Percentiles rank a stretch among this genome's conserved stretches.
phyloP scores from a whole-genome alignment of 2,113 vertebrate genomes.

The Microcebus lehilahytsara region DNA sequence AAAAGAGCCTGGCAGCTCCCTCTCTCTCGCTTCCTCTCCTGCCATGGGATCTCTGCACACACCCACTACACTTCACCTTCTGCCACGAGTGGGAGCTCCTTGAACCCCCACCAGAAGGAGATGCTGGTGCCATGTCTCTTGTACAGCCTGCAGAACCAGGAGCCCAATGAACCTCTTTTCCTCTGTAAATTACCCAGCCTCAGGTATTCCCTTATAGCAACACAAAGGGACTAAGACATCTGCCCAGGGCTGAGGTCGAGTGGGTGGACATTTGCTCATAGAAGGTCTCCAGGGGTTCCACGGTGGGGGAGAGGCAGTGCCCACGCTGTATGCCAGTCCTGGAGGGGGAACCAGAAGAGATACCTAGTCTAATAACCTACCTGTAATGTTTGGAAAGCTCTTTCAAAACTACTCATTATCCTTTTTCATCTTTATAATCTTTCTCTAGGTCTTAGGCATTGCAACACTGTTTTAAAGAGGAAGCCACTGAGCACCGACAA shows the following conservation, averaged over 20 bases:
- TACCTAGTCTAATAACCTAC: fast-evolving
- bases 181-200: not conserved
- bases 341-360: not conserved
- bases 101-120: not conserved
- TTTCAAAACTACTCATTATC: not conserved
- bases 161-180: not conserved
- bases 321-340: fast-evolving
- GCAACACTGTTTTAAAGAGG: not conserved
- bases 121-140: not conserved
- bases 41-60: not conserved
- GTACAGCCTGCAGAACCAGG: no score
- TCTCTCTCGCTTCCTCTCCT: not conserved
- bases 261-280: not conserved
- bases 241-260: not conserved
- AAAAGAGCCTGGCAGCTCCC: not conserved
- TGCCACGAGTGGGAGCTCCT: not conserved
- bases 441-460: not conserved
- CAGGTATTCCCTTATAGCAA: not conserved
- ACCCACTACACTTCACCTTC: not conserved
- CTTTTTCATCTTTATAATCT: not conserved
- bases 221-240: not conserved
- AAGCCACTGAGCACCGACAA: not conserved
- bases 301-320: fast-evolving
- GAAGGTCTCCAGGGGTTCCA: not conserved
- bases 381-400: not conserved